These are phyloP conservation scores for Erpornis zantholeuca DNA, from an alignment of 2,113 vertebrate genomes.

Conservation along the genomic window DNA sequence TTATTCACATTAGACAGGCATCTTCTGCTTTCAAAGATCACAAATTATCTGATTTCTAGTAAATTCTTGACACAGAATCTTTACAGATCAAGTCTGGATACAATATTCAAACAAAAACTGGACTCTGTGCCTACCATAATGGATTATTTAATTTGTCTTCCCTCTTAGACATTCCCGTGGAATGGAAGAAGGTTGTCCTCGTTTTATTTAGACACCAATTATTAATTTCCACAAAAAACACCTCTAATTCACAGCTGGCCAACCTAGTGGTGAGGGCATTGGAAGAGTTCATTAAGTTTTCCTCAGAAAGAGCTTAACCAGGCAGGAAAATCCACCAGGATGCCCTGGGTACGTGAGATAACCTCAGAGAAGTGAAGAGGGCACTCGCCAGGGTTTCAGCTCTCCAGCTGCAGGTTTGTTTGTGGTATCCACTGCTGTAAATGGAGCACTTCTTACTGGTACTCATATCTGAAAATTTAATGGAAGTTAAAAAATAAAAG, in stretches of 20 bases:
- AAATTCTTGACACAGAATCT: neutral
- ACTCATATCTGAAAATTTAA: neutral
- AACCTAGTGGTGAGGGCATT: neutral
- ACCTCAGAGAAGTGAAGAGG: neutral
- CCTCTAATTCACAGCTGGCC: neutral
- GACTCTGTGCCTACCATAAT: rapidly evolving
- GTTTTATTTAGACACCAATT: neutral
- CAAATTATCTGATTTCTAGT: neutral
- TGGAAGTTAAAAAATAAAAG: neutral
- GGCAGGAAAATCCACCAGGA: neutral
- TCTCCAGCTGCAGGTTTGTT: neutral
- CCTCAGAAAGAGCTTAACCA: neutral
- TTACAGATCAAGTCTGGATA: neutral
- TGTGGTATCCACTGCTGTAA: neutral
- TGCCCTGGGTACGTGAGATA: rapidly evolving
- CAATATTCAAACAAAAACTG: neutral
- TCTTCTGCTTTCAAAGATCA: neutral
- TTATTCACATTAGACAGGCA: neutral
- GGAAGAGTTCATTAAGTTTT: neutral
- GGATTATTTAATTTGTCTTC: neutral
- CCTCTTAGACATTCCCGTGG: neutral
- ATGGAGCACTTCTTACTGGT: neutral
- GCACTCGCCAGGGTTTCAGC: neutral
- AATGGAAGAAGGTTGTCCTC: neutral
- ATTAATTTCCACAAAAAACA: neutral